Evolutionary conservation across 1,140 invertebrate genomes (phyloP).

Genomic region (Brachionus calyciflorus): DNA sequence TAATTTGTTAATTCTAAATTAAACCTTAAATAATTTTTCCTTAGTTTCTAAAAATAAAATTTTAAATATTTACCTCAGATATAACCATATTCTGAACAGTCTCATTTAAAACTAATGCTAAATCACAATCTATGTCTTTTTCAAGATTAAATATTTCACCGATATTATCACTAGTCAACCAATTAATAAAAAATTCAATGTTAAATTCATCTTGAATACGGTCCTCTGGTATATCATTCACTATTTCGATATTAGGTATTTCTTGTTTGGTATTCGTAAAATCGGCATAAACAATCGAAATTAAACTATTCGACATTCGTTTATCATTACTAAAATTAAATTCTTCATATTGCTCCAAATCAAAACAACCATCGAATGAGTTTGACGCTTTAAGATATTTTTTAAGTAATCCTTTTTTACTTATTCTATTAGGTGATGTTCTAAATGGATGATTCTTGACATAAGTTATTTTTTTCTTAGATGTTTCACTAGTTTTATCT

Average conservation of each 20-base stretch:
- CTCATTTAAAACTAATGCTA: neutral
- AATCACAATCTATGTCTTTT: slow-evolving; percentile 1
- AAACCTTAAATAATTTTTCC: neutral
- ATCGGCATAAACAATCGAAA: neutral
- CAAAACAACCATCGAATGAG: neutral
- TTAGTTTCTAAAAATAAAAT: neutral
- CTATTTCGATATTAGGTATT: neutral
- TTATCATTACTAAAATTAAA: neutral
- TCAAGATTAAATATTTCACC: neutral
- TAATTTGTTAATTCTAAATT: too few relatives aligned
- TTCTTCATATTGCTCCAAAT: neutral
- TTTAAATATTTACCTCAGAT: neutral
- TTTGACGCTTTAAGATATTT: neutral
- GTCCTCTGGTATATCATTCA: neutral
- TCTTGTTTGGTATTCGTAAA: neutral
- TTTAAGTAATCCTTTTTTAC: slow-evolving; percentile 8
- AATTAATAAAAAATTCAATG: slow-evolving; percentile 39
- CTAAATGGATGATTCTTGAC: neutral
- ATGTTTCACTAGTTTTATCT: neutral
- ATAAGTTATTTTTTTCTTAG: neutral
- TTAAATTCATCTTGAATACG: slow-evolving; percentile 22
- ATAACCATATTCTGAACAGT: neutral
- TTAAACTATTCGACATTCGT: neutral
- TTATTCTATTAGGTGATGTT: neutral
- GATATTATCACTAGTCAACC: slow-evolving; percentile 14